Percentiles rank a stretch among this genome's conserved stretches.
These are phyloP conservation scores for Diabrotica virgifera DNA, from an alignment of 1,140 invertebrate genomes.

Conservation along the genomic window DNA sequence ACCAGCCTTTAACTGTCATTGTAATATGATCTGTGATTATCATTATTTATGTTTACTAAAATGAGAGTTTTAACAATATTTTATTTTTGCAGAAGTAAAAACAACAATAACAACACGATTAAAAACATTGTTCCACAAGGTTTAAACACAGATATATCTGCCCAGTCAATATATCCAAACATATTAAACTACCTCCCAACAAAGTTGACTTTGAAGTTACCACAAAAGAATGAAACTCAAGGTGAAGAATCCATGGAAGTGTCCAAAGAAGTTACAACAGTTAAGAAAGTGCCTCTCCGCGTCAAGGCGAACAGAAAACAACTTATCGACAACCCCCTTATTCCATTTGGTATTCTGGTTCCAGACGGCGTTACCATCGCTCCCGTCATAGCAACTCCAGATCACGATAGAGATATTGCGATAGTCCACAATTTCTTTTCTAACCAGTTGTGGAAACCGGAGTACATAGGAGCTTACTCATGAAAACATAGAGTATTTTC, in stretches of 20 bases:
- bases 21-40: neutral
- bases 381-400: constrained; percentile 45
- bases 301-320: constrained; percentile 24
- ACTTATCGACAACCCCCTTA: constrained; percentile 43
- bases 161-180: neutral
- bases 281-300: neutral
- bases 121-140: neutral
- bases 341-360: constrained; percentile 48
- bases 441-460: constrained; percentile 58
- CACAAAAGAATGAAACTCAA: constrained; percentile 19
- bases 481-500: constrained; percentile 27
- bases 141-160: neutral
- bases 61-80: neutral
- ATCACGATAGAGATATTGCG: constrained; percentile 50
- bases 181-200: neutral
- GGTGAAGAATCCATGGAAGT: constrained; percentile 19
- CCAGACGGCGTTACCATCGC: constrained; percentile 50
- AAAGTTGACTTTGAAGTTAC: constrained; percentile 4
- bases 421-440: constrained; percentile 56
- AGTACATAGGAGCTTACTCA: constrained; percentile 51
- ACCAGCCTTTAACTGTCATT: too few species aligned
- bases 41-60: neutral
- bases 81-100: constrained; percentile 19
- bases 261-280: constrained; percentile 10
- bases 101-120: constrained; percentile 27